Evolutionary conservation across 2,113 vertebrate species (phyloP), one percentile per base, ranked within the genome.

Genomic region (Mugil cephalus): DNA sequence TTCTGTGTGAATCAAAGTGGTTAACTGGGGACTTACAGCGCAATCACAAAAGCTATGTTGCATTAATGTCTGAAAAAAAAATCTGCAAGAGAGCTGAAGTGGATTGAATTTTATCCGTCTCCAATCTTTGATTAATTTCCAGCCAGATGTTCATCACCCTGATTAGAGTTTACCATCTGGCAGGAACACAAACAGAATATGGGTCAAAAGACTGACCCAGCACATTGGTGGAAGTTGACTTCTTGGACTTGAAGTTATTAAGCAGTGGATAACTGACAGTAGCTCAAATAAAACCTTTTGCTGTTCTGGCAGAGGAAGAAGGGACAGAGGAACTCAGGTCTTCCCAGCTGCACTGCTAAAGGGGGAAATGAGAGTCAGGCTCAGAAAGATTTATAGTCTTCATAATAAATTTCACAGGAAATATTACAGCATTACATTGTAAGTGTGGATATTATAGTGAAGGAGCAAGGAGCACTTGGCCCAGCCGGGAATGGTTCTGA

Each of bases 381-480:
- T 75, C 50, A 58, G 77, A 80, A 82, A 88, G 87, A 90, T 91
- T 90, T 88, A 91, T 72, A 51, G 40, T 40, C 71, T 67, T 73
- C 43, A 77, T 80, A 74, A 85, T 85, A 79, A 43, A 83, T 89
- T 85, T 84, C 53, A 85, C 67, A 86, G 86, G 87, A 88, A 90
- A 78, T 82, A 90, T 89, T 83, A 82, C 79, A 82, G 72, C 70
- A 87, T 82, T 58, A 74, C 80, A 91, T 82, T 84, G 76, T 80
- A 60, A 78, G 79, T 65, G 85, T 79, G 82, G 58, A 69, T 75
- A 51, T 18, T 46, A 54, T 42, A 69, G 48, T 70, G 70, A 35
- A 77, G 11, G 52, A 54, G 75, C 59, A 63, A 60, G 74, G 72
- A 52, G 59, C 56, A 64, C 71, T 79, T 74, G 80, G 72, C 52